A percentile compares a stretch with the other conserved stretches of the same genome.
Conservation (phyloP, 2,797 vertebrate species). For the Bryconaethiops microstoma region DNA sequence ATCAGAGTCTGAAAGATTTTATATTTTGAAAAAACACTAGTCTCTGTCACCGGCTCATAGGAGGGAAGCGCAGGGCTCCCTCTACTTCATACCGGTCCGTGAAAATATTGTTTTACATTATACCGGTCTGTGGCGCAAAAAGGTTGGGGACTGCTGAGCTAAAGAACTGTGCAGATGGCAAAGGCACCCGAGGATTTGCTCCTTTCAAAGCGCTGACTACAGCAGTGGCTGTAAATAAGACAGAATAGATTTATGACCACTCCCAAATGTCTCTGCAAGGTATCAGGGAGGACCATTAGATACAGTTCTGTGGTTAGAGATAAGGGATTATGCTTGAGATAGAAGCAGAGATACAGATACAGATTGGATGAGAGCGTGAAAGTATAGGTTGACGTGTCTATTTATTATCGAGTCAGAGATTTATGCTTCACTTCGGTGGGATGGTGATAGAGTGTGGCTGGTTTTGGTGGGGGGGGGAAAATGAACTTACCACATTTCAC, state of each 20-base stretch:
- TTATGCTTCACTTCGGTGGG: slow-evolving; percentile 38
- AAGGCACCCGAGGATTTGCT: slow-evolving; percentile 65
- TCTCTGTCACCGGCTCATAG: no score
- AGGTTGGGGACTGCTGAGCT: slow-evolving; percentile 26
- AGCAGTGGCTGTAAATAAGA: slow-evolving; percentile 75
- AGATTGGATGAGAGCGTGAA: slow-evolving; percentile 48
- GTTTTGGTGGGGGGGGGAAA: slow-evolving; percentile 37
- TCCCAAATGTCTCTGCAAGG: slow-evolving; percentile 66
- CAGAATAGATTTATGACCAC: slow-evolving; percentile 72
- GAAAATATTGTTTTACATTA: no score
- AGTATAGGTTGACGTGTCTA: slow-evolving; percentile 44
- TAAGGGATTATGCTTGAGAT: slow-evolving; percentile 58
- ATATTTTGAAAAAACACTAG: no score
- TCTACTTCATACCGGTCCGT: no score
- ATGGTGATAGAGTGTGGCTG: slow-evolving; percentile 30
- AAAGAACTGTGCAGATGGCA: slow-evolving; percentile 60
- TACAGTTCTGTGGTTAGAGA: slow-evolving; percentile 62
- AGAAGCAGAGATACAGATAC: slow-evolving; percentile 53
- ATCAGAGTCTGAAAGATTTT: no score
- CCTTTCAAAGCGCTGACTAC: slow-evolving; percentile 78
- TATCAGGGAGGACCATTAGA: slow-evolving; percentile 66
- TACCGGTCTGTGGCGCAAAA: no score
- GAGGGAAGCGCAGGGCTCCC: no score
- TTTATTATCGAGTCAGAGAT: slow-evolving; percentile 57
- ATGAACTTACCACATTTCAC: slow-evolving; percentile 29